Conservation (phyloP, 1,140 invertebrate genomes). For the Nylanderia fulva region DNA sequence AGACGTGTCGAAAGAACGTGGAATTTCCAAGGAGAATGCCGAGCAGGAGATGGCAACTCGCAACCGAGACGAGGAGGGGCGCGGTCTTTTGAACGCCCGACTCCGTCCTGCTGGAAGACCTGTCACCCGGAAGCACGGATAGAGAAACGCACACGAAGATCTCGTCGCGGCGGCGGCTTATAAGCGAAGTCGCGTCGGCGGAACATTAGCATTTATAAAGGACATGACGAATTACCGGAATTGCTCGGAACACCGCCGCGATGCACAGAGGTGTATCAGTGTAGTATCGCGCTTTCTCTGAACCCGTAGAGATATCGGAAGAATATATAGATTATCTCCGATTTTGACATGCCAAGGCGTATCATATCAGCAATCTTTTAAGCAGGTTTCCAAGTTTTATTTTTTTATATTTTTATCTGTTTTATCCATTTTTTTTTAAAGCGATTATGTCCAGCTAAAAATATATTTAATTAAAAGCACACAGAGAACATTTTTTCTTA, state of each 20-base stretch:
- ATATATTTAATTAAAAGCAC: neutral
- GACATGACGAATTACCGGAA: constrained; percentile 38
- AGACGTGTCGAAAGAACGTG: constrained; percentile 51
- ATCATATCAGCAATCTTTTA: constrained; percentile 1
- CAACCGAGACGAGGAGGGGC: constrained; percentile 16
- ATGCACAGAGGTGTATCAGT: constrained; percentile 10
- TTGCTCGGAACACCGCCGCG: constrained; percentile 11
- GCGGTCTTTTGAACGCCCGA: constrained; percentile 45
- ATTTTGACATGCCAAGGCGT: neutral
- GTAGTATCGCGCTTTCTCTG: constrained; percentile 1
- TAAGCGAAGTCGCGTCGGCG: constrained; percentile 20
- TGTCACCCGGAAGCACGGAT: constrained; percentile 55
- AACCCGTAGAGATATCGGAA: constrained; percentile 21
- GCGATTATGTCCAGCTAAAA: neutral
- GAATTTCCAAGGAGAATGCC: constrained; percentile 57
- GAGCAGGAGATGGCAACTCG: constrained; percentile 20
- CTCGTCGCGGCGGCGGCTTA: constrained; percentile 8
- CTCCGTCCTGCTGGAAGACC: constrained; percentile 45
- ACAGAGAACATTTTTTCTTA: too few species aligned
- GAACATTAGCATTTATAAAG: constrained; percentile 55
- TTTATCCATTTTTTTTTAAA: neutral
- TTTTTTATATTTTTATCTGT: neutral
- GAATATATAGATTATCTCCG: neutral
- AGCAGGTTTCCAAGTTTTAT: neutral
- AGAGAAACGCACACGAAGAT: constrained; percentile 57